Percentiles rank a stretch among this genome's conserved stretches.
These are phyloP conservation scores for Megaptera novaeangliae DNA, from an alignment of 2,113 vertebrate species.

Conservation along the genomic window DNA sequence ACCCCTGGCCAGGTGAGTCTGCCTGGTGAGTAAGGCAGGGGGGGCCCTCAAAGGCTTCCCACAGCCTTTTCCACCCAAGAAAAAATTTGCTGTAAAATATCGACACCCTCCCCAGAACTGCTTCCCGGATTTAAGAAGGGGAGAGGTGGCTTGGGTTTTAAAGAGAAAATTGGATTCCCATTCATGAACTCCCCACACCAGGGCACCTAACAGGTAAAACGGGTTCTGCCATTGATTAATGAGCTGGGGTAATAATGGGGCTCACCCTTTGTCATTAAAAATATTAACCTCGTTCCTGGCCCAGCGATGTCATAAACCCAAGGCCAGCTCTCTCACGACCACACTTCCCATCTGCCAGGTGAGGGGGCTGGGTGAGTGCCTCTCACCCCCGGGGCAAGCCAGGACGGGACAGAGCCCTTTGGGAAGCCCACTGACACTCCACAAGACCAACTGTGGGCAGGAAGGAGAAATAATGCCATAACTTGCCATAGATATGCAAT, in stretches of 20 bases:
- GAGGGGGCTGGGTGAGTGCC: background rate
- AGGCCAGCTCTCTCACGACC: background rate
- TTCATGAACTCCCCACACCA: constrained; percentile 53
- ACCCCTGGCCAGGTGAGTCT: background rate
- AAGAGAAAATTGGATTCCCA: constrained; percentile 58
- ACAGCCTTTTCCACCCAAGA: background rate
- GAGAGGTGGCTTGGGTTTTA: constrained; percentile 53
- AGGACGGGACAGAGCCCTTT: background rate
- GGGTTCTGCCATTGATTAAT: constrained; percentile 62
- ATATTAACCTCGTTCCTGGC: constrained; percentile 63
- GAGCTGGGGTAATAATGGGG: constrained; percentile 64
- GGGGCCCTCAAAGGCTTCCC: background rate
- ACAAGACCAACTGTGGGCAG: background rate
- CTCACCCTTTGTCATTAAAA: constrained; percentile 64
- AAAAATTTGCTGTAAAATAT: background rate
- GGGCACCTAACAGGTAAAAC: constrained; percentile 65
- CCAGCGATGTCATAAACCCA: constrained; percentile 44
- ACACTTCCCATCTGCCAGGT: background rate
- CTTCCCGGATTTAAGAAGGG: constrained; percentile 28
- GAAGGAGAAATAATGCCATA: background rate
- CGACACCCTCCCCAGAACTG: background rate
- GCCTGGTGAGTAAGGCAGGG: background rate
- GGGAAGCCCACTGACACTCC: background rate
- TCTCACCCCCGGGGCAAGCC: background rate
- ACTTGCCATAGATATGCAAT: background rate